Evolutionary conservation across 2,113 vertebrate genomes (phyloP).

Genomic region (Hippocampus comes): DNA sequence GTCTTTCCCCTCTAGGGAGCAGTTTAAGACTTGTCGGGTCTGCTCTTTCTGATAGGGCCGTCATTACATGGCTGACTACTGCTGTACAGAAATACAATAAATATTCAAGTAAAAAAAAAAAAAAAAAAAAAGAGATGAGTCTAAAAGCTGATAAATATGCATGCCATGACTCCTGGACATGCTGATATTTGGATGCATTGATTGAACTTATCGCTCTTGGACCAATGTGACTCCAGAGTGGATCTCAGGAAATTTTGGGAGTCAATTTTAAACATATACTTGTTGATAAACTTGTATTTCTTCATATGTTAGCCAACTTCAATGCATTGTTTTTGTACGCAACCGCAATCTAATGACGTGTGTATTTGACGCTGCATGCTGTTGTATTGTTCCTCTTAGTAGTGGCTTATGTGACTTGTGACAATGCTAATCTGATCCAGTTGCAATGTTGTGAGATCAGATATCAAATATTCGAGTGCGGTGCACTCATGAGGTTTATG

Average conservation of each 20-base stretch:
- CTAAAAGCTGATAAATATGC: conserved; percentile 23
- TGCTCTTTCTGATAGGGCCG: conserved; percentile 72
- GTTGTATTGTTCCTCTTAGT: conserved; percentile 37
- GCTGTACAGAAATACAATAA: conserved; percentile 32
- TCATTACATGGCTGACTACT: conserved; percentile 54
- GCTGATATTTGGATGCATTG: conserved; percentile 20
- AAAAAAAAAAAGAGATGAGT: conserved; percentile 19
- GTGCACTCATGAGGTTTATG: conserved; percentile 39
- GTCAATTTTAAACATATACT: conserved; percentile 55
- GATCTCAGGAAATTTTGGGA: conserved; percentile 36
- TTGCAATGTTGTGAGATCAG: conserved; percentile 33
- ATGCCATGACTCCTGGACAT: conserved; percentile 12
- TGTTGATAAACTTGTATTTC: conserved; percentile 21
- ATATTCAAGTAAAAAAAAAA: background rate
- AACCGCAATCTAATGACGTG: conserved; percentile 34
- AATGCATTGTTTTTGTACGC: conserved; percentile 49
- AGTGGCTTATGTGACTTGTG: conserved; percentile 29
- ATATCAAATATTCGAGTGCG: conserved; percentile 5
- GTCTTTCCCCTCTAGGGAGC: conserved; percentile 68
- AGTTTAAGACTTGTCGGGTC: conserved; percentile 76
- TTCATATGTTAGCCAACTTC: conserved; percentile 26
- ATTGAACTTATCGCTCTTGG: conserved; percentile 16
- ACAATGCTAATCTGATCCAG: conserved; percentile 26
- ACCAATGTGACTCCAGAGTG: conserved; percentile 24
- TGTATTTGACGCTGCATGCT: conserved; percentile 52